A percentile compares a stretch with the other conserved stretches of the same genome.
These are phyloP conservation scores for Sycophila sp. DNA, from an alignment of 1,140 invertebrate genomes.

Conservation along the genomic window DNA sequence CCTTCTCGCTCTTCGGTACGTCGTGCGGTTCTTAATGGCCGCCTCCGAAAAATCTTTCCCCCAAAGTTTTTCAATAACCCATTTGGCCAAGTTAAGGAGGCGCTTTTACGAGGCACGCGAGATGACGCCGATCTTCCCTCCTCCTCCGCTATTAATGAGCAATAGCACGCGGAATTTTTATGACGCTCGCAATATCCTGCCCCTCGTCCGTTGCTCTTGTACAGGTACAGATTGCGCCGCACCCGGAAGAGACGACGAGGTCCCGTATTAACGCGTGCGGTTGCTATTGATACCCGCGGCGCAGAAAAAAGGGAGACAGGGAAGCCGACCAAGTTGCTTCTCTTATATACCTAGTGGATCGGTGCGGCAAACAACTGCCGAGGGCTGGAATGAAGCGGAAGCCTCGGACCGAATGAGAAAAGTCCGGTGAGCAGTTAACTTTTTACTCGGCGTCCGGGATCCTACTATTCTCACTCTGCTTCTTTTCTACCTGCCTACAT, in stretches of 20 bases:
- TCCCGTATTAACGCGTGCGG: background rate
- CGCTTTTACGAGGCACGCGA: constrained; percentile 2
- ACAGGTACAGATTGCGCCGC: too few species aligned
- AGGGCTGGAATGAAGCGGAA: background rate
- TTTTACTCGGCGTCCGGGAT: constrained; percentile 11
- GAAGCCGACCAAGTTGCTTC: background rate
- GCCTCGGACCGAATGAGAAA: constrained; percentile 7
- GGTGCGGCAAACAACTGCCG: background rate
- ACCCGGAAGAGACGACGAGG: too few species aligned
- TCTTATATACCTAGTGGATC: background rate
- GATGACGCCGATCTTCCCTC: too few species aligned
- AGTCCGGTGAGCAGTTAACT: constrained; percentile 29
- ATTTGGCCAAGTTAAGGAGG: too few species aligned
- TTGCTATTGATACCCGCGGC: background rate
- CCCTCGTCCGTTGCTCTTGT: background rate
- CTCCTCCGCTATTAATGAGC: constrained; percentile 10
- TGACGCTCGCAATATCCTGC: background rate
- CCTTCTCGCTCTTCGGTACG: background rate
- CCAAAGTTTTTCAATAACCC: constrained; percentile 30
- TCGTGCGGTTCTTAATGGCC: background rate
- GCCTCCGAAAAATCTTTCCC: background rate
- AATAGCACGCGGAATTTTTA: constrained; percentile 23
- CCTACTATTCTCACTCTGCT: background rate
- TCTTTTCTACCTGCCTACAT: background rate
- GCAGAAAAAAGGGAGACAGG: too few species aligned